A percentile compares a stretch with the other conserved stretches of the same genome.
Conservation (phyloP, 1,140 invertebrate genomes). For the Heliothis subflexa region DNA sequence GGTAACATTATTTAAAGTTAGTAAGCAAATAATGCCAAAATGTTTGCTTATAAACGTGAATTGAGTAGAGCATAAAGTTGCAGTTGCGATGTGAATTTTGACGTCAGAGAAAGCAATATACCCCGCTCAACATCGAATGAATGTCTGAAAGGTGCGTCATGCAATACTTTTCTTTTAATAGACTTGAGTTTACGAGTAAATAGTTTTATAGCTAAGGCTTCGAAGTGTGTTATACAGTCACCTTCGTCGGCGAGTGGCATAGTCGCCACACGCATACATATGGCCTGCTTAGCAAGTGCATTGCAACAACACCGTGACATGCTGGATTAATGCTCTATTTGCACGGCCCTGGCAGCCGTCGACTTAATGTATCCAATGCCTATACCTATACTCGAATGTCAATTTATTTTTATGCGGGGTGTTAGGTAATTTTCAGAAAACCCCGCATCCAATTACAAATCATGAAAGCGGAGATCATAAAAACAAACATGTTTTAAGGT, state of each 20-base stretch:
- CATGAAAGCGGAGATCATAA: slow-evolving; percentile 9
- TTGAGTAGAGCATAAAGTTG: slow-evolving; percentile 38
- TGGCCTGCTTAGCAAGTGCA: slow-evolving; percentile 67
- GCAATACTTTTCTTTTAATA: slow-evolving; percentile 45
- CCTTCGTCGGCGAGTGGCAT: slow-evolving; percentile 60
- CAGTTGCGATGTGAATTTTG: slow-evolving; percentile 48
- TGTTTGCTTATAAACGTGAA: slow-evolving; percentile 35
- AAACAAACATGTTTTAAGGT: slow-evolving; percentile 35
- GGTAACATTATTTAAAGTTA: slow-evolving; percentile 15
- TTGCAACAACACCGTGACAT: slow-evolving; percentile 65
- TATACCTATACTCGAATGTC: slow-evolving; percentile 33
- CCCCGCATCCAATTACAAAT: neutral
- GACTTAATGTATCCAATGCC: slow-evolving; percentile 37
- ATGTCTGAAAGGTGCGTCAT: slow-evolving; percentile 52
- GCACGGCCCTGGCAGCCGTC: slow-evolving; percentile 53
- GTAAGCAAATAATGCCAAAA: slow-evolving; percentile 31
- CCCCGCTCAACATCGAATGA: slow-evolving; percentile 8
- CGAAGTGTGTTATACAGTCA: slow-evolving; percentile 57
- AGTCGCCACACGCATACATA: slow-evolving; percentile 70
- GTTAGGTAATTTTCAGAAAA: slow-evolving; percentile 4
- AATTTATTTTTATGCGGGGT: slow-evolving; percentile 41
- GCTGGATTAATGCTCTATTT: slow-evolving; percentile 62
- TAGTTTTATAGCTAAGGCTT: slow-evolving; percentile 50
- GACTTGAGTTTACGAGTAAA: slow-evolving; percentile 47
- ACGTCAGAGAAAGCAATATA: slow-evolving; percentile 55